phyloP scores from a whole-genome alignment of 2,888 invertebrate species.

The Cerceris rybyensis region DNA sequence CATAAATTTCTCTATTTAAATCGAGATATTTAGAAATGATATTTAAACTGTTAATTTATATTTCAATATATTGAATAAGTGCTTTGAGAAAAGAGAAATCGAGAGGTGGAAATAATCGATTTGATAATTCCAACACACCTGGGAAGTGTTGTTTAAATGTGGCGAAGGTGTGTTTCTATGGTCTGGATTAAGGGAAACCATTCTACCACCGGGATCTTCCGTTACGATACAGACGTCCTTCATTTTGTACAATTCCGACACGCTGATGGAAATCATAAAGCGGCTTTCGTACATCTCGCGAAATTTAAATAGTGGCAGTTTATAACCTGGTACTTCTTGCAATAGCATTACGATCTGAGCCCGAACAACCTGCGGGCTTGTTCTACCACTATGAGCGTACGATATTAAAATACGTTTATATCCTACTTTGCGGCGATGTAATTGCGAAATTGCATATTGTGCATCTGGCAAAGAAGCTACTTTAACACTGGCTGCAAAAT shows the following conservation, averaged over 20 bases:
- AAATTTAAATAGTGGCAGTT: slow-evolving; percentile 90
- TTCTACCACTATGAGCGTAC: slow-evolving; percentile 86
- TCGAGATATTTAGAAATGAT: too few relatives aligned
- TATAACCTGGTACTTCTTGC: slow-evolving; percentile 89
- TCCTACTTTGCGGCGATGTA: slow-evolving; percentile 92
- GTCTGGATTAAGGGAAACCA: slow-evolving; percentile 87
- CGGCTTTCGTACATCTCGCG: slow-evolving; percentile 92
- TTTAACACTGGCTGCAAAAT: slow-evolving; percentile 87
- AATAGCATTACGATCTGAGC: slow-evolving; percentile 89
- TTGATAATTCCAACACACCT: slow-evolving; percentile 67
- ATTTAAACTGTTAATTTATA: too few relatives aligned
- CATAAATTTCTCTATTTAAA: too few relatives aligned
- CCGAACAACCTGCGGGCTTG: slow-evolving; percentile 86
- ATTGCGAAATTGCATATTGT: slow-evolving; percentile 89
- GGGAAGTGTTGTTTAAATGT: slow-evolving; percentile 75
- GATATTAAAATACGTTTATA: slow-evolving; percentile 91
- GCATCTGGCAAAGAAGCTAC: slow-evolving; percentile 88
- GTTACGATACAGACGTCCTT: slow-evolving; percentile 90
- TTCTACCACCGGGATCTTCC: slow-evolving; percentile 87
- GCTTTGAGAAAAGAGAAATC: too few relatives aligned
- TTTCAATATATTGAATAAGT: too few relatives aligned
- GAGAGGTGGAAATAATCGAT: too few relatives aligned
- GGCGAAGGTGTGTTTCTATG: slow-evolving; percentile 84
- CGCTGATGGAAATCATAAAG: slow-evolving; percentile 89
- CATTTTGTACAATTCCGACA: slow-evolving; percentile 88